Conservation (phyloP, 1,140 invertebrate genomes). For the Diabrotica virgifera region DNA sequence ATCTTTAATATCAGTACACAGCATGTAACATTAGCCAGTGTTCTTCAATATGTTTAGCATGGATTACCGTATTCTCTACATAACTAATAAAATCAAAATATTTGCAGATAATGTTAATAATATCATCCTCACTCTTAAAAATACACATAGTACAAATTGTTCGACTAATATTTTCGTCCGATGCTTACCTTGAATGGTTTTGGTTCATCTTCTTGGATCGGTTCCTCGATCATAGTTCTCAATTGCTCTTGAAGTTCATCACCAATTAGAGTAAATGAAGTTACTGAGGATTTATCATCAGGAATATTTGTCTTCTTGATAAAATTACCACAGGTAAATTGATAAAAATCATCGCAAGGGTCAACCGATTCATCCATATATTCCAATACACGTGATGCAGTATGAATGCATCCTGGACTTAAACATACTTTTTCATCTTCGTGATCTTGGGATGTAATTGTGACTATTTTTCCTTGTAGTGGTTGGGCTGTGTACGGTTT, state of each 20-base stretch:
- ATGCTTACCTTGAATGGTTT: conserved; percentile 57
- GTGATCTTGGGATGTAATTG: conserved; percentile 29
- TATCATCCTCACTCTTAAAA: too few relatives aligned
- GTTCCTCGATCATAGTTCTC: conserved; percentile 68
- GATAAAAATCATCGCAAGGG: conserved; percentile 90
- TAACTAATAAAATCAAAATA: too few relatives aligned
- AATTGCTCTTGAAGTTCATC: conserved; percentile 79
- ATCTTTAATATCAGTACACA: too few relatives aligned
- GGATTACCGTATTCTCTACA: too few relatives aligned
- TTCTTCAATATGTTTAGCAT: too few relatives aligned
- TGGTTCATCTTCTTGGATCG: conserved; percentile 61
- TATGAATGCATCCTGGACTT: conserved; percentile 64
- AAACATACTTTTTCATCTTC: conserved; percentile 53
- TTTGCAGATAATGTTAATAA: too few relatives aligned
- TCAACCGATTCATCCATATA: conserved; percentile 73
- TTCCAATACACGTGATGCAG: conserved; percentile 66
- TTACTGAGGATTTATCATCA: conserved; percentile 76
- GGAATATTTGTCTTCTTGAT: conserved; percentile 70
- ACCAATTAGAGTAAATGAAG: conserved; percentile 75
- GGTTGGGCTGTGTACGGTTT: conserved; percentile 48
- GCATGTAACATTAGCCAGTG: too few relatives aligned
- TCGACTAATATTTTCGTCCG: too few relatives aligned
- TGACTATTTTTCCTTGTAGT: conserved; percentile 38
- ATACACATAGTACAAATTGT: too few relatives aligned
- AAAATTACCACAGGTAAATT: conserved; percentile 77